phyloP scores from a whole-genome alignment of 2,113 vertebrate species.

The Phyllostomus hastatus region DNA sequence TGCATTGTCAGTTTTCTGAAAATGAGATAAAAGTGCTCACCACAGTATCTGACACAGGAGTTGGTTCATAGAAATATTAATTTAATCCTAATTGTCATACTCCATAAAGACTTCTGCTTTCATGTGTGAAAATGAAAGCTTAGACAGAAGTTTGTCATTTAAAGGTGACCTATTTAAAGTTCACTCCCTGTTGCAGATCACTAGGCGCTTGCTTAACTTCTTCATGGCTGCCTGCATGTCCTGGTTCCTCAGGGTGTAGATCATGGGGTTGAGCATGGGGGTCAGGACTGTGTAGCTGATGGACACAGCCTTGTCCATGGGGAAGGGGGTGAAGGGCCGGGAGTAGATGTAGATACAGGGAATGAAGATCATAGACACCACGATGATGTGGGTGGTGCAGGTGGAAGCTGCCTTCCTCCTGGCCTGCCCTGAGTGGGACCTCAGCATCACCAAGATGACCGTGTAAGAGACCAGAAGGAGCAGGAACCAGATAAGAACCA shows the following conservation, averaged over 20 bases:
- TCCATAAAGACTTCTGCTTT: neutral
- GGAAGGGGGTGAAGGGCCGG: constrained; percentile 40
- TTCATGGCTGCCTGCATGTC: constrained; percentile 65
- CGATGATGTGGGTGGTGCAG: constrained; percentile 66
- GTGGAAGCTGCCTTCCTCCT: constrained; percentile 66
- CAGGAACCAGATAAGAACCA: constrained; percentile 62
- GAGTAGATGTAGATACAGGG: constrained; percentile 65
- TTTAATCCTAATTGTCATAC: neutral
- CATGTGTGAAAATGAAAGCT: neutral
- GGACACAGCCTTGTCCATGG: constrained; percentile 68
- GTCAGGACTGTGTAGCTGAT: constrained; percentile 65
- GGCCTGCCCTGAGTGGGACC: neutral
- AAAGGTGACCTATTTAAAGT: neutral
- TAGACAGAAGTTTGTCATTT: neutral
- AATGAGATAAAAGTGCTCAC: neutral
- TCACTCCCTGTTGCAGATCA: neutral
- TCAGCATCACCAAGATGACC: constrained; percentile 57
- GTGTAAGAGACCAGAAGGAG: constrained; percentile 62
- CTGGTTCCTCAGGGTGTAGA: constrained; percentile 71
- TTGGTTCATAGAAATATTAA: neutral
- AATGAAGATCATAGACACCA: constrained; percentile 67
- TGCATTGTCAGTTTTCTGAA: neutral
- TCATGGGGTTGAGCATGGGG: constrained; percentile 71
- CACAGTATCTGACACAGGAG: neutral
- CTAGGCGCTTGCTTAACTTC: neutral